phyloP scores from a whole-genome alignment of 1,140 invertebrate species.

The Drosophila tani region DNA sequence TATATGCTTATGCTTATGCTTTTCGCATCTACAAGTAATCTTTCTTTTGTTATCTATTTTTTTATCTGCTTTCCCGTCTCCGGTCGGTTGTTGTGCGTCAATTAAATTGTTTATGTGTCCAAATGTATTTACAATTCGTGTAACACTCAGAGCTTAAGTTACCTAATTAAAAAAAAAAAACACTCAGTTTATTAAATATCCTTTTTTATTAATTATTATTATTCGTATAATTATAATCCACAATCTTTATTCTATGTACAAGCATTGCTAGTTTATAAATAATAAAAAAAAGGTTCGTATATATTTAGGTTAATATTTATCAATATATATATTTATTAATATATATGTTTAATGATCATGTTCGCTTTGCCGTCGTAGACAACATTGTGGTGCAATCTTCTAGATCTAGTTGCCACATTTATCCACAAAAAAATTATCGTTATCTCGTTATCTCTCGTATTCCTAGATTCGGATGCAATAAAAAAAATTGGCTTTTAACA shows the following conservation, averaged over 20 bases:
- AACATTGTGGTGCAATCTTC: slow-evolving; percentile 45
- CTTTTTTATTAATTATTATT: slow-evolving; percentile 52
- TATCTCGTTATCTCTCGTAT: slow-evolving; percentile 12
- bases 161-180: slow-evolving; percentile 55
- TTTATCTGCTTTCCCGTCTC: not conserved
- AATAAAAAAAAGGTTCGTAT: slow-evolving; percentile 48
- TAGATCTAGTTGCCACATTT: slow-evolving; percentile 46
- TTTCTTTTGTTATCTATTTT: not conserved
- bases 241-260: slow-evolving; percentile 71
- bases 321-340: slow-evolving; percentile 23
- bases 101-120: slow-evolving; percentile 67
- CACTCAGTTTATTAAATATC: slow-evolving; percentile 48
- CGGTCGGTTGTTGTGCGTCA: slow-evolving; percentile 49
- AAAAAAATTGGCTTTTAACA: slow-evolving; percentile 63
- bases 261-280: slow-evolving; percentile 75
- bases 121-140: slow-evolving; percentile 71
- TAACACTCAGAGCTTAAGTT: slow-evolving; percentile 74
- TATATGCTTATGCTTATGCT: slow-evolving; percentile 11
- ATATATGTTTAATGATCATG: slow-evolving; percentile 49
- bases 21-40: slow-evolving; percentile 32
- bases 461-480: slow-evolving; percentile 42
- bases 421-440: slow-evolving; percentile 51
- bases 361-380: slow-evolving; percentile 25
- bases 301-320: slow-evolving; percentile 33
- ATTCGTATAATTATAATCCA: slow-evolving; percentile 56